phyloP scores from a whole-genome alignment of 2,113 vertebrate species.

The Prinia subflava region DNA sequence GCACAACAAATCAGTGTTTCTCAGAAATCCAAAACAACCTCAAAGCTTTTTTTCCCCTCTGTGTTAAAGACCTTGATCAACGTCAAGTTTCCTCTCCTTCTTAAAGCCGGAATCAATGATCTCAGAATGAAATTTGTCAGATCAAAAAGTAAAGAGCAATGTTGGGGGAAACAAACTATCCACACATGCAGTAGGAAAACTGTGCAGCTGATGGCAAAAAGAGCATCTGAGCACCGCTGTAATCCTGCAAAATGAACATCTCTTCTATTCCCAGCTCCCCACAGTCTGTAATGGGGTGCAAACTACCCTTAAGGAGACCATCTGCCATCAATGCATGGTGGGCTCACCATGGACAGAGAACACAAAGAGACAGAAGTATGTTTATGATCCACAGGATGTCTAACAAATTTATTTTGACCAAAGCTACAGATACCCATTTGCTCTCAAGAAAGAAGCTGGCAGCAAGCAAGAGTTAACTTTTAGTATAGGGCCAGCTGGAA shows the following conservation, averaged over 20 bases:
- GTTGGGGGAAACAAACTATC: background rate
- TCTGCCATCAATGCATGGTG: background rate
- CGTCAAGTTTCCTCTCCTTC: background rate
- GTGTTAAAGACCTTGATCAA: background rate
- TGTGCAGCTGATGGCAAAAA: background rate
- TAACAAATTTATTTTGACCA: conserved; percentile 15
- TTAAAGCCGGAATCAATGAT: background rate
- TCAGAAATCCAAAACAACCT: background rate
- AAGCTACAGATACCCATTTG: background rate
- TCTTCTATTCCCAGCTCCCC: background rate
- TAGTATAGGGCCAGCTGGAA: conserved; percentile 56
- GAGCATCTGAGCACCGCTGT: background rate
- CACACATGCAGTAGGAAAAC: background rate
- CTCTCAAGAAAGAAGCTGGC: conserved; percentile 12
- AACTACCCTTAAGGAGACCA: background rate
- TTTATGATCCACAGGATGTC: background rate
- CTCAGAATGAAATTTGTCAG: background rate
- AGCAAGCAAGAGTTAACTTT: conserved; percentile 62
- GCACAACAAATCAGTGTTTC: background rate
- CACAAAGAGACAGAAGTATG: background rate
- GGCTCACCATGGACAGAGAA: background rate
- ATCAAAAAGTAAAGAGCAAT: background rate
- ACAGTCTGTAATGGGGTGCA: background rate
- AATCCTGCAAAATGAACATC: background rate
- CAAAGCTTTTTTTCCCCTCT: background rate